Conservation (phyloP, 2,113 vertebrate genomes). For the Ascaphus truei region DNA sequence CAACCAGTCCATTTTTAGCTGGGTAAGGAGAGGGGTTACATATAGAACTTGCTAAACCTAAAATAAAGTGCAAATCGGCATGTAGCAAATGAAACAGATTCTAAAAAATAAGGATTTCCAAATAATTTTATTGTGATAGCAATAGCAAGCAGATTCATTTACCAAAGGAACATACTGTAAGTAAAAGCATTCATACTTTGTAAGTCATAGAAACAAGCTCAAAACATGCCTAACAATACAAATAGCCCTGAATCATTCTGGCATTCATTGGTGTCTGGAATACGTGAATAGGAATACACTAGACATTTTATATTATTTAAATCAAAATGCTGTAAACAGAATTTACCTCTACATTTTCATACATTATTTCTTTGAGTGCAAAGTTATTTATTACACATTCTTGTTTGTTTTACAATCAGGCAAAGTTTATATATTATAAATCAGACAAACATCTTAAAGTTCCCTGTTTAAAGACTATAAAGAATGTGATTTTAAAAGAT, state of each 20-base stretch:
- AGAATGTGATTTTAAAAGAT: background rate
- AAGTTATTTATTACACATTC: background rate
- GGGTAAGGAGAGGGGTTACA: no score
- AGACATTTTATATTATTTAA: background rate
- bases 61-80: no score
- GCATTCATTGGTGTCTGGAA: background rate
- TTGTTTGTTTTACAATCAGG: background rate
- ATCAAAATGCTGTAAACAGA: background rate
- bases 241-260: background rate
- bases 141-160: constrained; percentile 9
- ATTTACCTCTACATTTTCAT: background rate
- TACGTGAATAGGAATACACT: background rate
- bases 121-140: constrained; percentile 21
- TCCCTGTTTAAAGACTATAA: background rate
- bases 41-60: no score
- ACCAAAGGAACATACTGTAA: background rate
- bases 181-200: constrained; percentile 19
- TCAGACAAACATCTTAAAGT: background rate
- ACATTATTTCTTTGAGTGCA: background rate
- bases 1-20: no score
- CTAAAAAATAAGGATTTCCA: no score
- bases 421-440: background rate
- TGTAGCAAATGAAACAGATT: no score
- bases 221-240: constrained; percentile 14
- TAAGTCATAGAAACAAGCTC: background rate